Base-by-base conservation (phyloP, 2,113 vertebrate genomes). In the Cavia porcellus region DNA sequence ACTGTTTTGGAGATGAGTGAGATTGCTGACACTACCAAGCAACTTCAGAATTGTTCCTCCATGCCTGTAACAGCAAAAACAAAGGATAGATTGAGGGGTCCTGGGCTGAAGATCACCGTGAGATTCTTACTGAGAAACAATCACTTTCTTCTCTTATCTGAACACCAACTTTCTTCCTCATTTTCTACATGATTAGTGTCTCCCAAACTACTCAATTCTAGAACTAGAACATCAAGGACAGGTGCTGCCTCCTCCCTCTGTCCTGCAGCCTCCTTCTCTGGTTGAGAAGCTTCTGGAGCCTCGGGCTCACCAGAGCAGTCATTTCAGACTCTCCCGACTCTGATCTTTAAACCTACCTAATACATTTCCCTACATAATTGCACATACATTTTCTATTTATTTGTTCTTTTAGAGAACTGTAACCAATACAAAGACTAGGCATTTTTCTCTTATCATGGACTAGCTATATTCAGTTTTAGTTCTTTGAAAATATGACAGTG, bases 401-500 rank as follows among this genome's bases (percentile, higher is more conserved):
- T 20, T 80, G 30, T 52, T 55, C 32, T 50, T 80, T 15, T 35
- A 19, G 19, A 35, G 3, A 80, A 35, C 4, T 9, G 3, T 52
- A 74, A 42, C 17, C 45, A 55, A 80, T 80, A 80, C 30, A 80
- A 90, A n/a, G 14, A 82, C n/a, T 55, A 92, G 70, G 5, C 47
- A 66, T 22, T 83, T 82, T 96, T 62, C 7, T 5, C 14, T 77
- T 45, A 68, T 82, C 57, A 68, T 66, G 45, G 32, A n/a, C 25
- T 95, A 14, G 75, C 6, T 68, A 19, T 30, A 24, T 50, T 72
- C 32, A 74, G 30, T 57, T 90, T 94, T 55, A 86, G 5, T 83
- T 92, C 38, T 77, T 89, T 95, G 45, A 84, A 96, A 82, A 83
- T 82, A 75, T 38, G 32, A 45, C 74, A 11, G 28, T 96, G 3